Percentiles rank a stretch among this genome's conserved stretches.
phyloP scores from a whole-genome alignment of 2,797 vertebrate genomes.

The Dendrocincla tyrannina region DNA sequence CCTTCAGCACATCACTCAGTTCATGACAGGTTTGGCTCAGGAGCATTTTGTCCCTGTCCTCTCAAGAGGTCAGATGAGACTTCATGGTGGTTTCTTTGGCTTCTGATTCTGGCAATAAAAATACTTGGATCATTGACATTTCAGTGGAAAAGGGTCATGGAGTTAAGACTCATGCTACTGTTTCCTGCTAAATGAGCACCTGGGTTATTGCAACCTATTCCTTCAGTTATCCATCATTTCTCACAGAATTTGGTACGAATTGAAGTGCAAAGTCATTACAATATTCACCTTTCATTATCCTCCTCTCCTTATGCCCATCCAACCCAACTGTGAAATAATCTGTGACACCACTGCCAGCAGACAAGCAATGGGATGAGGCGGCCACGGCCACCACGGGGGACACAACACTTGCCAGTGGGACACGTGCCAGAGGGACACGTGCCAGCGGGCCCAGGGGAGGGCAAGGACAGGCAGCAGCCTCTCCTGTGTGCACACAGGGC shows the following conservation, averaged over 20 bases:
- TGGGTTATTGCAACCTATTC: background rate
- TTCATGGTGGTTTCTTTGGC: background rate
- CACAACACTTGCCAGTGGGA: background rate
- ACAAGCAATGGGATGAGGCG: fast-evolving
- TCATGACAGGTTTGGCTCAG: fast-evolving
- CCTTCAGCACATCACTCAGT: background rate
- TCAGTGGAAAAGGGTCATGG: background rate
- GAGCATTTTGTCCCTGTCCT: background rate
- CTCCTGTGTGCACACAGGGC: background rate
- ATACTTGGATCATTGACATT: background rate
- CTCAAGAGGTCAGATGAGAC: background rate
- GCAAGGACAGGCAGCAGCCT: fast-evolving
- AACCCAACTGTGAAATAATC: background rate
- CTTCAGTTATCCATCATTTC: background rate
- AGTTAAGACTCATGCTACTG: background rate
- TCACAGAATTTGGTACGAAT: background rate
- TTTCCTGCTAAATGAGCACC: background rate
- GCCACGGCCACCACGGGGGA: background rate
- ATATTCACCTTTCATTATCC: background rate
- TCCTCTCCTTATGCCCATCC: background rate
- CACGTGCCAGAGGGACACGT: background rate
- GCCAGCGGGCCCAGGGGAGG: fast-evolving
- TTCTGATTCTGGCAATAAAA: background rate
- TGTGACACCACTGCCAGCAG: fast-evolving
- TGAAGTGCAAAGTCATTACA: background rate